These are phyloP conservation scores for Mythimna ferrago DNA, from an alignment of 2,888 invertebrate genomes.

Conservation along the genomic window DNA sequence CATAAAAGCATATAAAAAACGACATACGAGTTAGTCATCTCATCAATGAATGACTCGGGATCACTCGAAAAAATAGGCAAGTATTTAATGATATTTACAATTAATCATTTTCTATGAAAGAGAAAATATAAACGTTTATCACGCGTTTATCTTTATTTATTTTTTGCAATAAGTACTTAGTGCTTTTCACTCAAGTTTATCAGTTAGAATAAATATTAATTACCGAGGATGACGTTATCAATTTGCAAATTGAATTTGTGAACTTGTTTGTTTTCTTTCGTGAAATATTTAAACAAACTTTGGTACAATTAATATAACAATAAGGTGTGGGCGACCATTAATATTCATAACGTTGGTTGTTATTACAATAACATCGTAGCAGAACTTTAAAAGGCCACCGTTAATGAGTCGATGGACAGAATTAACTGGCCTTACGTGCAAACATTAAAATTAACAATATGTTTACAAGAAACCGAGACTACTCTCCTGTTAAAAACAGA, in stretches of 20 bases:
- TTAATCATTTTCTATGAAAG: background rate
- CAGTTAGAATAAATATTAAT: constrained; percentile 52
- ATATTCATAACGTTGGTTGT: constrained; percentile 57
- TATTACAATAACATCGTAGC: constrained; percentile 54
- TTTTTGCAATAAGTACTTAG: constrained; percentile 24
- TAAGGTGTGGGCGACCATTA: constrained; percentile 58
- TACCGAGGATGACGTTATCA: constrained; percentile 52
- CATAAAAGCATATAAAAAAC: constrained; percentile 22
- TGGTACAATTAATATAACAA: constrained; percentile 50
- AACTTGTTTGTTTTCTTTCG: constrained; percentile 47
- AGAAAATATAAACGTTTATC: constrained; percentile 4
- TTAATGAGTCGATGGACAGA: constrained; percentile 46
- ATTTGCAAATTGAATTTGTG: constrained; percentile 57
- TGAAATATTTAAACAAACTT: constrained; percentile 45
- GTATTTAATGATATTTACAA: background rate
- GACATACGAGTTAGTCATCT: constrained; percentile 6
- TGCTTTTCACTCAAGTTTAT: constrained; percentile 45
- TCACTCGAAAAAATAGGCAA: constrained; percentile 5
- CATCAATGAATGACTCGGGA: constrained; percentile 5
- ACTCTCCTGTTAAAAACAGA: constrained; percentile 25
- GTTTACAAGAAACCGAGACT: constrained; percentile 27
- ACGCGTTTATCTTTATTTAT: constrained; percentile 34
- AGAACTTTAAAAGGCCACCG: constrained; percentile 53
- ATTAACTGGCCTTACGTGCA: constrained; percentile 24
- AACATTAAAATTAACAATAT: constrained; percentile 13